phyloP scores from a whole-genome alignment of 1,140 invertebrate species.

The Drosophila ananassae region DNA sequence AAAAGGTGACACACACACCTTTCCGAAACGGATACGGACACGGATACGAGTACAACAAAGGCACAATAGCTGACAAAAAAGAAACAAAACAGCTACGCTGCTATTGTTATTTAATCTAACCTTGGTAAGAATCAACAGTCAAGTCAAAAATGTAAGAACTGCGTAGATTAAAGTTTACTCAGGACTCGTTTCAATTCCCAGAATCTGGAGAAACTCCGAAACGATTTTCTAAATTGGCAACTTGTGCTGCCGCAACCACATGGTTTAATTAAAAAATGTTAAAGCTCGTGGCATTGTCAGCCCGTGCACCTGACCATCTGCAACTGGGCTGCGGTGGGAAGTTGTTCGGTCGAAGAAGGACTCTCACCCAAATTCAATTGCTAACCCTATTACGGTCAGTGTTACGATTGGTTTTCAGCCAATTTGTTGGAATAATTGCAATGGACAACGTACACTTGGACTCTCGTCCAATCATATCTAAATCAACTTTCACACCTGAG shows the following conservation, averaged over 20 bases:
- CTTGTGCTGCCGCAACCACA: background rate
- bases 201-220: background rate
- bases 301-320: conserved; percentile 12
- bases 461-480: conserved; percentile 20
- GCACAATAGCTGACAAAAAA: conserved; percentile 21
- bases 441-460: conserved; percentile 6
- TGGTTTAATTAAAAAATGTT: conserved; percentile 30
- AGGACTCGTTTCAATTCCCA: background rate
- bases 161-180: conserved; percentile 19
- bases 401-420: conserved; percentile 7
- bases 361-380: conserved; percentile 26
- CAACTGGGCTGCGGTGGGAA: conserved; percentile 13
- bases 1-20: conserved; percentile 7
- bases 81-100: background rate
- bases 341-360: background rate
- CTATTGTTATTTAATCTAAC: conserved; percentile 35
- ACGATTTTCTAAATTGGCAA: conserved; percentile 16
- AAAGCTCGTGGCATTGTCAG: background rate
- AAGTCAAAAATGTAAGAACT: background rate
- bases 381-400: conserved; percentile 19
- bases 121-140: conserved; percentile 30
- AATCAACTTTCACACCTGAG: conserved; percentile 60
- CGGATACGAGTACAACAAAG: conserved; percentile 12
- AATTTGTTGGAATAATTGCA: conserved; percentile 32
- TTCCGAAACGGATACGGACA: conserved; percentile 4